Evolutionary conservation across 1,140 invertebrate genomes (phyloP).

Genomic region (Ephestia elutella): DNA sequence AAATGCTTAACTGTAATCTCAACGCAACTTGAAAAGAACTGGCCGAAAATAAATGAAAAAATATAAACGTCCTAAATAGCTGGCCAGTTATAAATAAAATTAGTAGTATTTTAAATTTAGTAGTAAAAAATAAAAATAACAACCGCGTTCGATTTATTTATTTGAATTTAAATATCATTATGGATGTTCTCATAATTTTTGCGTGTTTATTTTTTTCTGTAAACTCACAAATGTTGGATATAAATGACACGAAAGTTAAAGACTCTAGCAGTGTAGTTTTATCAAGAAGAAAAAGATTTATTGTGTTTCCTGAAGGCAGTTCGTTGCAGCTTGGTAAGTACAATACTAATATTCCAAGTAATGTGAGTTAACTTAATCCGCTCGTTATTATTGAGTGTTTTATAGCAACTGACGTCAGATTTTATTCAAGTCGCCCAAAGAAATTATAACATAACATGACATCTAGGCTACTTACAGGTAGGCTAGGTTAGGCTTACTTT

Average conservation of each 20-base stretch:
- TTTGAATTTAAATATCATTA: neutral
- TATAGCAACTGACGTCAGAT: neutral
- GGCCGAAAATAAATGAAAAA: neutral
- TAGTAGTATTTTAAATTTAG: too few relatives aligned
- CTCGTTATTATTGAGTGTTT: constrained; percentile 1
- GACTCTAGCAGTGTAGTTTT: constrained; percentile 39
- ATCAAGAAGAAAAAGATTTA: constrained; percentile 81
- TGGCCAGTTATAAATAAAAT: neutral
- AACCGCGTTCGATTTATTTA: neutral
- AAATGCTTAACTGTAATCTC: neutral
- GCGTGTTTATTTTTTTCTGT: neutral
- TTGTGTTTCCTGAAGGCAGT: constrained; percentile 86
- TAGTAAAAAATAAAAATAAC: neutral
- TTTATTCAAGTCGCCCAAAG: too few relatives aligned
- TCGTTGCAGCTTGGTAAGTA: constrained; percentile 82
- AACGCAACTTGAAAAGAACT: neutral
- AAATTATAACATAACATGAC: too few relatives aligned
- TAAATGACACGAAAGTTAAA: neutral
- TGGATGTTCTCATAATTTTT: neutral
- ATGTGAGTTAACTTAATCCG: too few relatives aligned
- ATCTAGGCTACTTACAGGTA: too few relatives aligned
- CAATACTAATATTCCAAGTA: too few relatives aligned
- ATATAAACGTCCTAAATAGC: neutral
- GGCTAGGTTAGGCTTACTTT: too few relatives aligned
- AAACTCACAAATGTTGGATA: neutral